A percentile compares a stretch with the other conserved stretches of the same genome.
phyloP scores from a whole-genome alignment of 2,888 invertebrate species.

The Sesamia inferens region DNA sequence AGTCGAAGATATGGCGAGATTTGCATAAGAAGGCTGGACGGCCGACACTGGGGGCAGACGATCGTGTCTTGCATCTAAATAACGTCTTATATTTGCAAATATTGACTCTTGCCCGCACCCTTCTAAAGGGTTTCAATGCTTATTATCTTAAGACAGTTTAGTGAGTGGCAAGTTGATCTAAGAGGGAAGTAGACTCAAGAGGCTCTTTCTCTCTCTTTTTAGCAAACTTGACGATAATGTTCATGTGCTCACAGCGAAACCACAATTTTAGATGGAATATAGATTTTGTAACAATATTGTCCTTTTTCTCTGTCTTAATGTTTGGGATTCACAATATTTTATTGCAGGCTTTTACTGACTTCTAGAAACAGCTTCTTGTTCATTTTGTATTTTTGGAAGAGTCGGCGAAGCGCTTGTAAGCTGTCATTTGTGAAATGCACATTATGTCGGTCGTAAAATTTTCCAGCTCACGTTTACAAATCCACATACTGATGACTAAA shows the following conservation, averaged over 20 bases:
- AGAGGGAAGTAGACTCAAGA: constrained; percentile 68
- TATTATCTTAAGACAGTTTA: constrained; percentile 86
- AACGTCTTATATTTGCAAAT: constrained; percentile 89
- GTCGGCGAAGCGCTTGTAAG: constrained; percentile 9
- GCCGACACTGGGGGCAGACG: constrained; percentile 78
- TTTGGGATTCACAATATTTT: constrained; percentile 22
- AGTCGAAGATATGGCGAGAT: constrained; percentile 83
- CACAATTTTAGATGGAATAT: constrained; percentile 34
- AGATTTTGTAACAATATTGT: constrained; percentile 35
- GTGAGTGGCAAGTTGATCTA: constrained; percentile 80
- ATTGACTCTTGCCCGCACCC: constrained; percentile 87
- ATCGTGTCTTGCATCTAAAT: constrained; percentile 89
- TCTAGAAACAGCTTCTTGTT: constrained; percentile 8
- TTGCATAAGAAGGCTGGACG: constrained; percentile 85
- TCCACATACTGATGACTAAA: constrained; percentile 59
- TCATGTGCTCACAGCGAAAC: constrained; percentile 45
- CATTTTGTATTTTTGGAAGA: constrained; percentile 12
- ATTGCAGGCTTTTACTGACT: constrained; percentile 19
- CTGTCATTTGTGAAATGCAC: constrained; percentile 19
- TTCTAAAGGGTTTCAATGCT: constrained; percentile 83
- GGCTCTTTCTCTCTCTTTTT: constrained; percentile 51
- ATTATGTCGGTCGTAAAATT: constrained; percentile 46
- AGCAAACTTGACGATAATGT: constrained; percentile 52
- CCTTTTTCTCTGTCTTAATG: not conserved
- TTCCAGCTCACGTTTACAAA: constrained; percentile 36